These are phyloP conservation scores for Anarrhichthys ocellatus DNA, from an alignment of 2,113 vertebrate genomes.

Conservation along the genomic window DNA sequence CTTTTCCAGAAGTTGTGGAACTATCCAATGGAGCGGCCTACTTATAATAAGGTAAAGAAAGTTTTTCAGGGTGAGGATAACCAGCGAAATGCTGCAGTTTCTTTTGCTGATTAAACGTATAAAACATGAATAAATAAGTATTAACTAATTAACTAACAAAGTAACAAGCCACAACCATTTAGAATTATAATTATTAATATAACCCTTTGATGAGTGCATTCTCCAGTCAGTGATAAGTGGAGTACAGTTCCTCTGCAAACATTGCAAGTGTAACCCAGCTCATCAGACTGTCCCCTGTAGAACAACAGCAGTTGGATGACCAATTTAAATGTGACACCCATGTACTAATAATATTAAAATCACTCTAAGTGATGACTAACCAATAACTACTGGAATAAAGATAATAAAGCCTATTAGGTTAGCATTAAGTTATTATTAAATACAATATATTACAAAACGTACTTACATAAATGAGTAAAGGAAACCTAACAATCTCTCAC, in stretches of 20 bases:
- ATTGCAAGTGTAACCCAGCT: not conserved
- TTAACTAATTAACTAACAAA: not conserved
- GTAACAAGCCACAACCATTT: conserved; percentile 11
- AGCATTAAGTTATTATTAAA: not conserved
- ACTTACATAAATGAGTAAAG: not conserved
- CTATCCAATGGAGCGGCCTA: not conserved
- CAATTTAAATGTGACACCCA: not conserved
- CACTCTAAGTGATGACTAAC: not conserved
- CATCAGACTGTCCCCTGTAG: not conserved
- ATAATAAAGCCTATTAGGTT: not conserved
- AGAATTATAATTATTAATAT: not conserved
- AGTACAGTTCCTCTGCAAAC: conserved; percentile 4
- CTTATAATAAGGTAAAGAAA: not conserved
- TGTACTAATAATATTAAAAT: not conserved
- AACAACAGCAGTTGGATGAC: not conserved
- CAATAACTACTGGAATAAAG: not conserved
- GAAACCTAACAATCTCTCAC: not conserved
- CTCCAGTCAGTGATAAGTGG: not conserved
- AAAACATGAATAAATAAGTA: not conserved
- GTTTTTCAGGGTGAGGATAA: not conserved
- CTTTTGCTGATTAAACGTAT: not conserved
- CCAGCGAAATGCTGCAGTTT: not conserved
- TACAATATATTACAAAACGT: not conserved
- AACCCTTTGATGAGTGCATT: not conserved
- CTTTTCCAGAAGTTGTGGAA: not conserved